These are phyloP conservation scores for Styela plicata DNA, from an alignment of 23 tunicate genomes.

Conservation along the genomic window DNA sequence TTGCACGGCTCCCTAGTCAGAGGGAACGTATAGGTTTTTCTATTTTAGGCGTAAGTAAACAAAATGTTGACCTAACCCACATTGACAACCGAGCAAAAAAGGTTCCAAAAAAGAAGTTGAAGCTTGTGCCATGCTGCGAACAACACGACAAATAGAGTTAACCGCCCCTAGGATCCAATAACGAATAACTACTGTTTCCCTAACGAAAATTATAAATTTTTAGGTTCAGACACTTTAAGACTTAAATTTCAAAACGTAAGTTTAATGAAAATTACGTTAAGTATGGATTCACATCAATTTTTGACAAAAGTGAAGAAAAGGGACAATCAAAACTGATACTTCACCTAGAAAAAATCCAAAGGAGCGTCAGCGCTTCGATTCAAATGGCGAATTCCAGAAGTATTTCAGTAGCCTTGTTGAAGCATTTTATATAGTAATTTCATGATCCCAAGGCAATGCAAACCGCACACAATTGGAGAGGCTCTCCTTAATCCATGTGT, in stretches of 20 bases:
- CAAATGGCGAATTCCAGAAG: slow-evolving; percentile 27
- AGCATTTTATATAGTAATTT: slow-evolving; percentile 30
- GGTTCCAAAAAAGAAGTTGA: no score
- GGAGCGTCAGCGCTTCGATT: slow-evolving; percentile 29
- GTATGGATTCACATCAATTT: slow-evolving; percentile 35
- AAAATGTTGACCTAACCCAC: no score
- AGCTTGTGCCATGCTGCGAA: no score
- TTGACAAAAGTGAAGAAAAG: slow-evolving; percentile 25
- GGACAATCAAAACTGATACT: slow-evolving; percentile 14
- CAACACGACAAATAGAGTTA: no score
- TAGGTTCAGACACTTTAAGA: no score
- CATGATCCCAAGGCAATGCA: slow-evolving; percentile 40
- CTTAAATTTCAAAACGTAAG: slow-evolving; percentile 22
- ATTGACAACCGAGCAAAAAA: no score
- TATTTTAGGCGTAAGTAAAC: no score
- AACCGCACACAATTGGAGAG: slow-evolving; percentile 53
- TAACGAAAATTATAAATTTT: no score
- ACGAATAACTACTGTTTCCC: no score
- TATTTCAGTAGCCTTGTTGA: slow-evolving; percentile 8
- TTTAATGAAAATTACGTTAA: slow-evolving; percentile 25
- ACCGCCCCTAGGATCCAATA: no score
- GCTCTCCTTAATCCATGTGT: slow-evolving; percentile 64
- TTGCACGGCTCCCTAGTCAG: no score
- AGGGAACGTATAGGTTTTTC: no score
- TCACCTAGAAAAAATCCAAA: neutral